Conservation (phyloP, 2,888 invertebrate genomes). For the Deilephila elpenor region DNA sequence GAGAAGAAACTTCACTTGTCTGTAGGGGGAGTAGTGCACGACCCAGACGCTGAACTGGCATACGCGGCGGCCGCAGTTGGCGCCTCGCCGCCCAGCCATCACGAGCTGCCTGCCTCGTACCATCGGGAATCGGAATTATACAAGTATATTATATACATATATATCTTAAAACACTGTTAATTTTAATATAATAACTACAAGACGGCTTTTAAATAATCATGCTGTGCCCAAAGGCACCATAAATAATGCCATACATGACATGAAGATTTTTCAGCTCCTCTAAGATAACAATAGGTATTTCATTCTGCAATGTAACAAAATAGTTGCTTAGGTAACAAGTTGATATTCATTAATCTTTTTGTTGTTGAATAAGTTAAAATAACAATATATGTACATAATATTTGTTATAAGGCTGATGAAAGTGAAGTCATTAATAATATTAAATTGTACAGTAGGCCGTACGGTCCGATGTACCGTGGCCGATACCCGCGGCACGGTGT, state of each 20-base stretch:
- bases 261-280: no score
- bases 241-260: no score
- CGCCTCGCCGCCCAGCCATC: conserved; percentile 71
- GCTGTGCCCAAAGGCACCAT: no score
- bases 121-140: conserved; percentile 65
- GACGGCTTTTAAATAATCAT: no score
- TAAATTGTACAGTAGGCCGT: conserved; percentile 42
- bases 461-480: conserved; percentile 72
- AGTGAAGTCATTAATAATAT: not conserved
- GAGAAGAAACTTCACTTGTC: conserved; percentile 97
- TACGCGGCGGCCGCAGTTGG: conserved; percentile 88
- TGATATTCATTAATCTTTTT: not conserved
- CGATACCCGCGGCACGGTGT: conserved; percentile 56
- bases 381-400: no score
- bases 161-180: no score
- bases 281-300: no score
- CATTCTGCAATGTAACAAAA: no score
- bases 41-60: conserved; percentile 81
- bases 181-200: no score
- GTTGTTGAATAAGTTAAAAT: not conserved
- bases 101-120: conserved; percentile 56
- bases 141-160: conserved; percentile 46
- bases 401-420: no score
- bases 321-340: not conserved
- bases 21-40: conserved; percentile 82